Evolutionary conservation across 2,797 vertebrate genomes (phyloP), one percentile per base, ranked within the genome.

Genomic region (Clamator glandarius): DNA sequence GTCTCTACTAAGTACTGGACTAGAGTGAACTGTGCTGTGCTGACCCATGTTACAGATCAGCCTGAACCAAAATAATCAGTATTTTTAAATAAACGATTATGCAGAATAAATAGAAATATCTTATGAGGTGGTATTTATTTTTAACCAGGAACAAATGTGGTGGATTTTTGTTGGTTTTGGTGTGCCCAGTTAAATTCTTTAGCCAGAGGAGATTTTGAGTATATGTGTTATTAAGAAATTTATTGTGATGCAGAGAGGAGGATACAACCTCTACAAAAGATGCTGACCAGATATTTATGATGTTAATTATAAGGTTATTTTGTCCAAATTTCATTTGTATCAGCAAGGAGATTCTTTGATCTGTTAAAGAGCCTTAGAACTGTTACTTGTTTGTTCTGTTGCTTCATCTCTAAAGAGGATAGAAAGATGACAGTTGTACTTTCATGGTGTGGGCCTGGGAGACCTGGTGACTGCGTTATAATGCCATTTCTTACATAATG

Each of bases 251-350:
- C 11, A 41, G 13, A 83, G 36, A n/a, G 58, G 25, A 42, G 24
- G 11, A 19, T 2, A 15, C 1, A 1, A 25, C 29, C 12, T 69
- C 31, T 54, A 16, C 2, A 0, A 28, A 63, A 39, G 14, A 20
- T 42, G 18, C 23, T 0, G 1, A 6, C 9, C 3, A 4, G 9
- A 1, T 77, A 35, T 26, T 39, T 31, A 6, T 54, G 14, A 39
- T 21, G 21, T 39, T 80, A 59, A 42, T 64, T 76, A 2, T 44
- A 52, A 75, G 15, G n/a, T 29, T 72, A 9, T 4, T 74, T 74
- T 80, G 11, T 19, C n/a, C 42, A 74, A 18, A 44, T 66, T 62
- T 44, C 5, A 12, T 41, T 74, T 81, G 5, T 80, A 23, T 52
- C n/a, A 41, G n/a, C 35, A 25, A 58, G n/a, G 46, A 83, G 25